These are phyloP conservation scores for Meta bourneti DNA, from an alignment of 2,888 invertebrate genomes.

Conservation along the genomic window DNA sequence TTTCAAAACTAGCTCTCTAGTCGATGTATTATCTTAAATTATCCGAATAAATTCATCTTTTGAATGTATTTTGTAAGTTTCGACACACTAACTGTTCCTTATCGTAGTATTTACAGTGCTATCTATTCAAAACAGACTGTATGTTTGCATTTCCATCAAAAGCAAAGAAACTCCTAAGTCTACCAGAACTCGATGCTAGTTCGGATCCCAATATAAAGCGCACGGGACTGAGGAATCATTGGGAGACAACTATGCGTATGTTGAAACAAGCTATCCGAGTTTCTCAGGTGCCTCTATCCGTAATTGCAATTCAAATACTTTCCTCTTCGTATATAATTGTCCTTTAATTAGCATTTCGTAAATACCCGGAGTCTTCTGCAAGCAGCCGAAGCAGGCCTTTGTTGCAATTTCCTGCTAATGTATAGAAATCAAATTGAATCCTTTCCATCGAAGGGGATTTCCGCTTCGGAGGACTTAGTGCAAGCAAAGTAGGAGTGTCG, in stretches of 20 bases:
- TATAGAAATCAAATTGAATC: slow-evolving; percentile 56
- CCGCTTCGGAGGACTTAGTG: slow-evolving; percentile 36
- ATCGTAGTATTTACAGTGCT: background rate
- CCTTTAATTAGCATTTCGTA: slow-evolving; percentile 69
- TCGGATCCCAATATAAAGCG: background rate
- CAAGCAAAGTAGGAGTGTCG: slow-evolving; percentile 29
- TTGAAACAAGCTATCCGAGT: background rate
- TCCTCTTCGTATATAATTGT: slow-evolving; percentile 64
- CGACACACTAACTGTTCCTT: background rate
- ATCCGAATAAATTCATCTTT: background rate
- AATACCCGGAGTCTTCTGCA: slow-evolving; percentile 37
- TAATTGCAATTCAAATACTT: slow-evolving; percentile 58
- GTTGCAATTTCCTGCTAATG: slow-evolving; percentile 62
- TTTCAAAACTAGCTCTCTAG: too few relatives aligned
- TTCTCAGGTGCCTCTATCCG: background rate
- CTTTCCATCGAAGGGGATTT: slow-evolving; percentile 47
- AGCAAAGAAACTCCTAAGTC: background rate
- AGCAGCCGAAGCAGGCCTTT: slow-evolving; percentile 27
- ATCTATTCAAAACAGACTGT: background rate
- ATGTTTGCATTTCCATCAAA: background rate
- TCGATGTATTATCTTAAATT: too few relatives aligned
- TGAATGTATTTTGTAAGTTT: background rate
- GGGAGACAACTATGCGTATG: background rate
- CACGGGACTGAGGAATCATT: background rate
- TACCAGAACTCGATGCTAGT: background rate